Percentiles rank a stretch among this genome's conserved stretches.
Conservation (phyloP, 2,113 vertebrate species). For the Crotalus viridis region DNA sequence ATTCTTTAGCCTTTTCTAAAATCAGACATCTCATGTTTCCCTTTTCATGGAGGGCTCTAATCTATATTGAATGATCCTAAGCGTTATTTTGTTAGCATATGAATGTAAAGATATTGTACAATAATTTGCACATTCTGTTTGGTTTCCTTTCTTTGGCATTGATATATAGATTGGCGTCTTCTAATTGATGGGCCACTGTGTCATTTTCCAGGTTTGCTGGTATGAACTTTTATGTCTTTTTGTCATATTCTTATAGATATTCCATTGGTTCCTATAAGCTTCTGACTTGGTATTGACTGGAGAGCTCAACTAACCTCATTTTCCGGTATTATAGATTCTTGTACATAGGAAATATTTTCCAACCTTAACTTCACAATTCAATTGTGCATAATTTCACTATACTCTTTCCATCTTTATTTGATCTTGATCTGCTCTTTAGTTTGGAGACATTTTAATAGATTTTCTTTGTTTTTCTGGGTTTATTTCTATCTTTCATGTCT, state of each 20-base stretch:
- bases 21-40: background rate
- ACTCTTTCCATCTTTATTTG: background rate
- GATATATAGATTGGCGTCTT: background rate
- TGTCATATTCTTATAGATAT: background rate
- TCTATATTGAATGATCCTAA: background rate
- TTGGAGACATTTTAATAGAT: background rate
- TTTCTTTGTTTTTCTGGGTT: background rate
- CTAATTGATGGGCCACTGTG: background rate
- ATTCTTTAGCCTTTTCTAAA: background rate
- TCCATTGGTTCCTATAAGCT: background rate
- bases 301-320: background rate
- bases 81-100: background rate
- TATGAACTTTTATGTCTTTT: background rate
- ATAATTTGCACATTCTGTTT: background rate
- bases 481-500: background rate
- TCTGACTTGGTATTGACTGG: background rate
- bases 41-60: background rate
- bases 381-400: background rate
- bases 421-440: background rate
- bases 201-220: background rate
- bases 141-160: background rate
- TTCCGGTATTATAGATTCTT: background rate
- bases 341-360: background rate
- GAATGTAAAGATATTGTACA: background rate
- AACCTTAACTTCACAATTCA: background rate